Percentiles rank a stretch among this genome's conserved stretches.
Evolutionary conservation across 2,797 vertebrate genomes (phyloP).

Genomic region (Smutsia gigantea): DNA sequence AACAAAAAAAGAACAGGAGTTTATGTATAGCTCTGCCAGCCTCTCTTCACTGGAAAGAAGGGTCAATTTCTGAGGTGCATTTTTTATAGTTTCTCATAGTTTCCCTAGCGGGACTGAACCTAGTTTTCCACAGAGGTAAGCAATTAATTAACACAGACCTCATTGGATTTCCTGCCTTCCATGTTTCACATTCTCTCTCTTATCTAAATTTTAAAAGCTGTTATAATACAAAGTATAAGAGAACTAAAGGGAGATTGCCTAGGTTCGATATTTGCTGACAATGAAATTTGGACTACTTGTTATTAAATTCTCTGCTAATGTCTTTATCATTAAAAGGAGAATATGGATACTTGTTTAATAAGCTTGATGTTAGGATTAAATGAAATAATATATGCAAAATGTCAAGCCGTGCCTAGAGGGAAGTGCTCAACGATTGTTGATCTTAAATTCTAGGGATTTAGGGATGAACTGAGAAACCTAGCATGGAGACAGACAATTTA

Average conservation of each 20-base stretch:
- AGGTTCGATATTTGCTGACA: constrained; percentile 19
- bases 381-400: constrained; percentile 32
- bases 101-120: not conserved
- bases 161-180: not conserved
- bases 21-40: not conserved
- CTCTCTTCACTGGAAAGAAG: not conserved
- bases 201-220: not conserved
- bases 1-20: not conserved
- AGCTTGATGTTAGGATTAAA: not conserved
- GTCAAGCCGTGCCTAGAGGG: not conserved
- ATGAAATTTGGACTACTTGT: not conserved
- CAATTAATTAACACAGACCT: constrained; percentile 2
- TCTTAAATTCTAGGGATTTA: not conserved
- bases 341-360: not conserved
- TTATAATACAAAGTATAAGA: not conserved
- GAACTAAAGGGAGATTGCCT: not conserved
- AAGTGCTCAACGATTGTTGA: not conserved
- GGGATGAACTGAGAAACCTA: not conserved
- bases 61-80: not conserved
- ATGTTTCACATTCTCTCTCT: not conserved
- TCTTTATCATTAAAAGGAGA: constrained; percentile 14
- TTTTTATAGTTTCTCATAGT: not conserved
- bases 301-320: not conserved
- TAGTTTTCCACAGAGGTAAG: not conserved
- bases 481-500: not conserved